These are phyloP conservation scores for Glaucomys volans DNA, from an alignment of 2,113 vertebrate genomes.

Conservation along the genomic window DNA sequence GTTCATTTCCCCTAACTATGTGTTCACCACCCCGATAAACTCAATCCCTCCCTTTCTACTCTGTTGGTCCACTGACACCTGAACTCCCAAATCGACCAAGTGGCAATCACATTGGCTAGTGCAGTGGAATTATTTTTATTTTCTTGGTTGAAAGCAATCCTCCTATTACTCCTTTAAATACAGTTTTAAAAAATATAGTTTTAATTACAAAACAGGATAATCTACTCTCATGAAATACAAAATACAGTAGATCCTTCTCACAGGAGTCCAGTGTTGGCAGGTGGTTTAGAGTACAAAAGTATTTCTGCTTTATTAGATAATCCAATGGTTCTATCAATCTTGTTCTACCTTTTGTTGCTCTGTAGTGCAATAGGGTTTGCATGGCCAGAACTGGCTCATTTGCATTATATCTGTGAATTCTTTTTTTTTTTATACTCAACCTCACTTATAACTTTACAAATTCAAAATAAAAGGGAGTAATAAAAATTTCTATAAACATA, in stretches of 20 bases:
- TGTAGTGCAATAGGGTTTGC: not conserved
- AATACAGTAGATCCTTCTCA: not conserved
- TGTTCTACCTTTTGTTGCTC: not conserved
- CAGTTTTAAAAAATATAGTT: not conserved
- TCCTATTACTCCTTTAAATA: not conserved
- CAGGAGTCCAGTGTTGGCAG: not conserved
- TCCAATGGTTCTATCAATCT: not conserved
- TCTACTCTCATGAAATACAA: not conserved
- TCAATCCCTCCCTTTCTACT: not conserved
- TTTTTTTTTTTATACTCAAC: too few relatives aligned
- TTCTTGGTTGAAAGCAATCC: not conserved
- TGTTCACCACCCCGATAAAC: not conserved
- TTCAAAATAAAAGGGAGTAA: conserved; percentile 1
- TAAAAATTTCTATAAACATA: conserved; percentile 4
- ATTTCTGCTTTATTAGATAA: not conserved
- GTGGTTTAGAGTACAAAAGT: not conserved
- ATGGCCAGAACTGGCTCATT: not conserved
- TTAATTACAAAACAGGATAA: not conserved
- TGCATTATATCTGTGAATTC: not conserved
- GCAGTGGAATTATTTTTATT: not conserved
- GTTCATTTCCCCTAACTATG: not conserved
- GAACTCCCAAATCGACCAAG: not conserved
- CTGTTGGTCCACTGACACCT: not conserved
- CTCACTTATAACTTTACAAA: not conserved
- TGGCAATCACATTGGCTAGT: not conserved